Evolutionary conservation across 2,888 invertebrate species (phyloP).

Genomic region (Tetramorium bicarinatum): DNA sequence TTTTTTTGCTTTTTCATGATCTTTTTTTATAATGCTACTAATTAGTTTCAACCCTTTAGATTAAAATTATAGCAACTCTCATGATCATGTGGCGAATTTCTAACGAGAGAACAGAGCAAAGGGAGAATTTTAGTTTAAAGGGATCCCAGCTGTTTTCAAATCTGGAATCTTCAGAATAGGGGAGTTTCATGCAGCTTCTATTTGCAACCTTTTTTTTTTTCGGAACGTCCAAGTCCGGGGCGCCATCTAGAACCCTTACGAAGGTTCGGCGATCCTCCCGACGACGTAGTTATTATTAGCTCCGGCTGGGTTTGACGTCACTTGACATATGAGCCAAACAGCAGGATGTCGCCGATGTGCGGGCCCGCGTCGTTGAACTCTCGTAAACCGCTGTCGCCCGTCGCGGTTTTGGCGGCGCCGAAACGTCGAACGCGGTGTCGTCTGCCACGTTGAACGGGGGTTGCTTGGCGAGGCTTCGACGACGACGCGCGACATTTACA

Average conservation of each 20-base stretch:
- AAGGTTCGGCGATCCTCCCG: background rate
- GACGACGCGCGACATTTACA: conserved; percentile 8
- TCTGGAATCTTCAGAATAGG: background rate
- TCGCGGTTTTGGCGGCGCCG: background rate
- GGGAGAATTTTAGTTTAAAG: background rate
- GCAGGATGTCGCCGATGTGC: conserved; percentile 67
- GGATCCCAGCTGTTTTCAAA: background rate
- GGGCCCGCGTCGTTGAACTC: background rate
- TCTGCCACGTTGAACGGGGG: conserved; percentile 5
- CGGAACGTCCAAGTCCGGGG: conserved; percentile 29
- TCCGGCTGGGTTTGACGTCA: conserved; percentile 54
- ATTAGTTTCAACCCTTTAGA: no score
- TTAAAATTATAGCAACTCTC: no score
- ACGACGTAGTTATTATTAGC: conserved; percentile 53
- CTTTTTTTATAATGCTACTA: no score
- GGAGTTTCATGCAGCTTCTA: background rate
- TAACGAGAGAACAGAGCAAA: background rate
- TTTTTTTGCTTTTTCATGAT: no score
- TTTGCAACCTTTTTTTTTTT: background rate
- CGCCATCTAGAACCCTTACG: conserved; percentile 21
- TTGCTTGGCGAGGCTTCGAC: background rate
- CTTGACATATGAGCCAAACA: conserved; percentile 61
- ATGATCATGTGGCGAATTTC: no score
- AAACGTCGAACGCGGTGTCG: conserved; percentile 6
- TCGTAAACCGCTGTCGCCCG: background rate